Evolutionary conservation across 2,888 invertebrate genomes (phyloP).

Genomic region (Coremacera marginata): DNA sequence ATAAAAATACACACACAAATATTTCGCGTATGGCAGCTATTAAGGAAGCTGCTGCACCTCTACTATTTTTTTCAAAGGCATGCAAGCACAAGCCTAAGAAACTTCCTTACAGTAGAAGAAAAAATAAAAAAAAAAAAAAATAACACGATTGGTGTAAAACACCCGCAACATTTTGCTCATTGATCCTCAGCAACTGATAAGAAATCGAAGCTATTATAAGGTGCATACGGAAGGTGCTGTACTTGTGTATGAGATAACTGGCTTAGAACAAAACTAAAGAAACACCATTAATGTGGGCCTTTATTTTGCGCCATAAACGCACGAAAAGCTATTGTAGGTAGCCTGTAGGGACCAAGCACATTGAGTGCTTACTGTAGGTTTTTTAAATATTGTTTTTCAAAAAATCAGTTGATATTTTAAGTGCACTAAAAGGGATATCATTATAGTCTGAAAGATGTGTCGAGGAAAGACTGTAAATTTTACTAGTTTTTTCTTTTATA

Average conservation of each 20-base stretch:
- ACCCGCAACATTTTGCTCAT: slow-evolving; percentile 35
- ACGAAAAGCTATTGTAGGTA: no score
- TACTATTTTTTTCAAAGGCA: neutral
- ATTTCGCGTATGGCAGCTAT: neutral
- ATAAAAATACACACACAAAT: neutral
- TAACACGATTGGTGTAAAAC: slow-evolving; percentile 29
- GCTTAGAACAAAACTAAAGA: neutral
- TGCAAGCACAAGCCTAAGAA: neutral
- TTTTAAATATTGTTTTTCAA: neutral
- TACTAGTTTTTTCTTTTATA: neutral
- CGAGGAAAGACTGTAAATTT: neutral
- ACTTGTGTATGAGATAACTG: neutral
- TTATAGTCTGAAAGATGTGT: no score
- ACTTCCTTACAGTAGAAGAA: neutral
- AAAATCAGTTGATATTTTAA: no score
- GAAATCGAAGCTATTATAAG: neutral
- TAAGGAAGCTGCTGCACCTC: slow-evolving; percentile 13
- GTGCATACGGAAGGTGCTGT: neutral
- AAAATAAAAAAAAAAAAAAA: neutral
- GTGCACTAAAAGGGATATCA: no score
- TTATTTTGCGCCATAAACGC: neutral
- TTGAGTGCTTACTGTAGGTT: neutral
- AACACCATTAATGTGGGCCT: slow-evolving; percentile 27
- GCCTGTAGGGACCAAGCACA: no score
- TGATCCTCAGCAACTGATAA: slow-evolving; percentile 36